A percentile compares a stretch with the other conserved stretches of the same genome.
Conservation (phyloP, 2,113 vertebrate genomes). For the Ranitomeya imitator region DNA sequence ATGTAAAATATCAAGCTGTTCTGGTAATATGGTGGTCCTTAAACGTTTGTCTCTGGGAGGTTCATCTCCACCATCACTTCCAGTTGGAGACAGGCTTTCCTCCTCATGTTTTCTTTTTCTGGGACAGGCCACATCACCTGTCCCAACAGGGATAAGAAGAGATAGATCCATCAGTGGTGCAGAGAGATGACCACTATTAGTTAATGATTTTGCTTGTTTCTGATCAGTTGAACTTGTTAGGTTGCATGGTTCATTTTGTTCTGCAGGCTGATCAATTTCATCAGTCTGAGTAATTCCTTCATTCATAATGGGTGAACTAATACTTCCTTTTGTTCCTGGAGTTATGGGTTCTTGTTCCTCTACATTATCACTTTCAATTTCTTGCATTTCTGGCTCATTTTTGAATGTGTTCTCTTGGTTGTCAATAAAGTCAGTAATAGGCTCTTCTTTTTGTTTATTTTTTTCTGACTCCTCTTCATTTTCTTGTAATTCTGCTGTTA, state of each 20-base stretch:
- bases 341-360: constrained; percentile 58
- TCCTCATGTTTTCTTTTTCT: constrained; percentile 71
- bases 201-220: constrained; percentile 12
- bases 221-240: neutral
- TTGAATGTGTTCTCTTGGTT: neutral
- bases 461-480: constrained; percentile 62
- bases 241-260: neutral
- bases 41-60: constrained; percentile 76
- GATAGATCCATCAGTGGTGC: constrained; percentile 60
- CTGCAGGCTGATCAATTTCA: constrained; percentile 9
- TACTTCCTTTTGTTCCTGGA: neutral
- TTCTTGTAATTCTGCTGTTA: constrained; percentile 56
- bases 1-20: constrained; percentile 88
- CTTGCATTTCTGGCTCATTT: constrained; percentile 36
- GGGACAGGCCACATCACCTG: constrained; percentile 34
- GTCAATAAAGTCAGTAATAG: neutral
- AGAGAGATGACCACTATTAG: constrained; percentile 5
- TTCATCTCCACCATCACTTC: constrained; percentile 64
- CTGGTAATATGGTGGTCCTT: constrained; percentile 86
- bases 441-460: constrained; percentile 58
- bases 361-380: constrained; percentile 49
- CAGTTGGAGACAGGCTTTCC: constrained; percentile 66
- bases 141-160: constrained; percentile 63
- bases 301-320: neutral
- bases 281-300: neutral